These are phyloP conservation scores for Ischnura elegans DNA, from an alignment of 2,888 invertebrate genomes.

Conservation along the genomic window DNA sequence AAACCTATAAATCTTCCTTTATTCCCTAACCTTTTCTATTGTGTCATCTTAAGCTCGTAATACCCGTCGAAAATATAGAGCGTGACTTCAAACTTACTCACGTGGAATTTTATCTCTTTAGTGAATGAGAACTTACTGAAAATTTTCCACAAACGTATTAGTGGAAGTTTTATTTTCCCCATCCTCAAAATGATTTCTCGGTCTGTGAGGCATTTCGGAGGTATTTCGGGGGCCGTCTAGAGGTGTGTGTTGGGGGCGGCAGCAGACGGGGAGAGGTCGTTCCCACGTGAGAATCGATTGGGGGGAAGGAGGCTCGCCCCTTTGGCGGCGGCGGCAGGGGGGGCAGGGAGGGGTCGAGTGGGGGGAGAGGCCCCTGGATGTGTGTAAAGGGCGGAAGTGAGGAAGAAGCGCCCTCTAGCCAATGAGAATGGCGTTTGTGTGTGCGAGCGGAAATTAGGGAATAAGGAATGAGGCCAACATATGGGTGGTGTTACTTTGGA, in stretches of 20 bases:
- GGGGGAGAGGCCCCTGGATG: background rate
- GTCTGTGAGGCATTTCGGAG: background rate
- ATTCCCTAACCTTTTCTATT: no score
- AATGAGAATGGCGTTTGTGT: background rate
- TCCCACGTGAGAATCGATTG: conserved; percentile 61
- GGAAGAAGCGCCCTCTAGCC: background rate
- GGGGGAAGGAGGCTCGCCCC: background rate
- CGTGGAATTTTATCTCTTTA: no score
- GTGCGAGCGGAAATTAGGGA: background rate
- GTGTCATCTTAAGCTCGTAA: no score
- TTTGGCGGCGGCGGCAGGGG: background rate
- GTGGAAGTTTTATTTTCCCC: no score
- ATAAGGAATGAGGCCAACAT: background rate
- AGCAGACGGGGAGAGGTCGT: conserved; percentile 18
- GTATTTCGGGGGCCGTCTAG: background rate
- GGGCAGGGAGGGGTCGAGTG: background rate
- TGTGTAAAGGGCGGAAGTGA: no score
- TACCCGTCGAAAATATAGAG: no score
- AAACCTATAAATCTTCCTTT: no score
- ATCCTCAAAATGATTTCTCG: background rate
- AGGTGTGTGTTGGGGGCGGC: background rate
- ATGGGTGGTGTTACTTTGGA: background rate
- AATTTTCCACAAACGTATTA: no score
- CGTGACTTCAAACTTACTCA: no score
- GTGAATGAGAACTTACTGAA: no score